Conservation (phyloP, 2,888 invertebrate species). For the Sphinx pinastri region DNA sequence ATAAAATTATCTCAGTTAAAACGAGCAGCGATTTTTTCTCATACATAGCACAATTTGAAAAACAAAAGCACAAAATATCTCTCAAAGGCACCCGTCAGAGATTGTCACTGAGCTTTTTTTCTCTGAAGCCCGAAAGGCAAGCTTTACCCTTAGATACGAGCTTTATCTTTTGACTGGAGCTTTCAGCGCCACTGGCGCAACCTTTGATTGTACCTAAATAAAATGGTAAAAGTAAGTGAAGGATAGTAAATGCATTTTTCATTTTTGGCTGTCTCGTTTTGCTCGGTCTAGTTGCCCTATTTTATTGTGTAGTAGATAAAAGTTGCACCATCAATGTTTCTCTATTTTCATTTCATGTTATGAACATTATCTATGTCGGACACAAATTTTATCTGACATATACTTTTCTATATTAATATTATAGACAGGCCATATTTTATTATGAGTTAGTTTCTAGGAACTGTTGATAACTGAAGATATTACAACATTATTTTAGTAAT, state of each 20-base stretch:
- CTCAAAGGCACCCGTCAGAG: slow-evolving; percentile 21
- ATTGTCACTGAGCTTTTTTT: slow-evolving; percentile 22
- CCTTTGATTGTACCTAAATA: slow-evolving; percentile 23
- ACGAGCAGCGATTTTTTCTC: not conserved
- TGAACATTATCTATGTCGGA: not conserved
- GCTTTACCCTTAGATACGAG: slow-evolving; percentile 23
- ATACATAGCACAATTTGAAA: not conserved
- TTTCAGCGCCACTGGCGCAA: slow-evolving; percentile 6
- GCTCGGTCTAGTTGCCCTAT: not conserved
- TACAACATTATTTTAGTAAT: no score
- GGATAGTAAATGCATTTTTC: slow-evolving; percentile 15
- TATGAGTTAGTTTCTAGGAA: no score
- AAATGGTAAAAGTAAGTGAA: slow-evolving; percentile 15
- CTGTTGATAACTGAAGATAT: no score
- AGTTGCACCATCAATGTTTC: not conserved
- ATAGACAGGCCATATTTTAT: no score
- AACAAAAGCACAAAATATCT: not conserved
- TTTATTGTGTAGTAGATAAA: not conserved
- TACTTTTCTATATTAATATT: no score
- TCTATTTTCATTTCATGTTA: not conserved
- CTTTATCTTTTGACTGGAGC: slow-evolving; percentile 22
- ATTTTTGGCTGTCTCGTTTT: slow-evolving; percentile 4
- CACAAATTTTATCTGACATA: no score
- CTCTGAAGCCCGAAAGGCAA: slow-evolving; percentile 19
- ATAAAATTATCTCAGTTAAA: not conserved